Conservation (phyloP, 2,113 vertebrate species). For the Dasyornis broadbenti region DNA sequence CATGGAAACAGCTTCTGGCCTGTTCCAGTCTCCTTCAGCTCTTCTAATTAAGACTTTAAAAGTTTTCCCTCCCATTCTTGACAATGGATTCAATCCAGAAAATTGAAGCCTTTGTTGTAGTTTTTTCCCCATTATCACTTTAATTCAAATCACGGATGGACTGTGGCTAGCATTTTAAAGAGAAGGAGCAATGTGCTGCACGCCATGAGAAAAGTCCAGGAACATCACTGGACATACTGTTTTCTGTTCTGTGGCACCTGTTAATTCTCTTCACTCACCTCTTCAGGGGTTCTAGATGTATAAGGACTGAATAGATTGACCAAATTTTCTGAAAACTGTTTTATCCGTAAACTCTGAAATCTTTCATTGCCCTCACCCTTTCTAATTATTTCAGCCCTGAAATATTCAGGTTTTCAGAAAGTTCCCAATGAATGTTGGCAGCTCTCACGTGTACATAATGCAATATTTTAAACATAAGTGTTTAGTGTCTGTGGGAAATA, state of each 20-base stretch:
- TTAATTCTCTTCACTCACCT: neutral
- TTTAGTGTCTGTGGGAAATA: neutral
- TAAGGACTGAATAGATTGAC: neutral
- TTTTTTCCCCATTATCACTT: neutral
- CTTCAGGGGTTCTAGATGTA: neutral
- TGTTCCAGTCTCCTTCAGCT: neutral
- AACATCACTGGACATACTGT: neutral
- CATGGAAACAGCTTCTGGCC: neutral
- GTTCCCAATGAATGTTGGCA: neutral
- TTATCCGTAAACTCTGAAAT: neutral
- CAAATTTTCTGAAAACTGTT: neutral
- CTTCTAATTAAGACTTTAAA: neutral
- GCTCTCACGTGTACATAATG: neutral
- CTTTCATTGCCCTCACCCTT: neutral
- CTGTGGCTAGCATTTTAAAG: neutral
- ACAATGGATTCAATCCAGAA: neutral
- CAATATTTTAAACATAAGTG: neutral
- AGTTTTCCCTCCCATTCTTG: neutral
- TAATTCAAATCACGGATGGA: neutral
- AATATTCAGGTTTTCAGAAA: neutral
- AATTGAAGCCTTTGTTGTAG: neutral
- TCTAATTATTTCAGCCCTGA: neutral
- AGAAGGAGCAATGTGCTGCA: neutral
- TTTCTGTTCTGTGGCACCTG: neutral
- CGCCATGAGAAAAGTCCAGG: neutral